Evolutionary conservation across 2,113 vertebrate genomes (phyloP).

Genomic region (Ibidorhyncha struthersii): DNA sequence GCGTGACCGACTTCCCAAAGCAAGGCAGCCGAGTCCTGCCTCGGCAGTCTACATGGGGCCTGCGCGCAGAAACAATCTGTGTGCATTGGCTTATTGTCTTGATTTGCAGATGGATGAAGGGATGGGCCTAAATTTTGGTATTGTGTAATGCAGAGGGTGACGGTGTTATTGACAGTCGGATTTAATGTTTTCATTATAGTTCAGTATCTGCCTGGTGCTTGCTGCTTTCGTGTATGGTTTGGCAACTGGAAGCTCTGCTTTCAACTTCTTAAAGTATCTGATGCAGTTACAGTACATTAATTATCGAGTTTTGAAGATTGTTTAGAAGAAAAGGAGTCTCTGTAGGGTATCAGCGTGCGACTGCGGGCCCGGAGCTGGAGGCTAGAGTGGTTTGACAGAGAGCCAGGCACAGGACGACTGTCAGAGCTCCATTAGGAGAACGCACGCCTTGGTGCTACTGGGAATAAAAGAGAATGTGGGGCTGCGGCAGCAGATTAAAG

Average conservation of each 20-base stretch:
- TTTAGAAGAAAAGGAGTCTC: conserved; percentile 34
- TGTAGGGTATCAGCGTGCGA: not conserved
- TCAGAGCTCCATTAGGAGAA: conserved; percentile 13
- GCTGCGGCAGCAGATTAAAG: not conserved
- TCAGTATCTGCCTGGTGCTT: not conserved
- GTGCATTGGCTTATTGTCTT: not conserved
- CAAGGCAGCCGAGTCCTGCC: not conserved
- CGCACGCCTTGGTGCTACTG: conserved; percentile 2
- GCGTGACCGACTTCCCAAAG: not conserved
- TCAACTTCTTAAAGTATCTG: not conserved
- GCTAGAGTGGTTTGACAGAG: conserved; percentile 41
- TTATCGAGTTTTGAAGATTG: not conserved
- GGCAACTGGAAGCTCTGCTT: not conserved
- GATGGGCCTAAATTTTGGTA: rapidly evolving
- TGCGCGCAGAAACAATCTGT: not conserved
- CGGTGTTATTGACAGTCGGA: rapidly evolving
- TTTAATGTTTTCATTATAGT: rapidly evolving
- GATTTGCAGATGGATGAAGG: not conserved
- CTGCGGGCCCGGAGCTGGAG: not conserved
- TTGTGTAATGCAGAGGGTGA: not conserved
- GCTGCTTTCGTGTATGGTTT: not conserved
- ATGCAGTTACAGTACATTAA: not conserved
- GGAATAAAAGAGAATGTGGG: conserved; percentile 13
- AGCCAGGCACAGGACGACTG: conserved; percentile 17
- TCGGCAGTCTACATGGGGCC: rapidly evolving